Percentiles rank a stretch among this genome's conserved stretches.
phyloP scores from a whole-genome alignment of 2,888 invertebrate species.

The Ectemnius cavifrons region DNA sequence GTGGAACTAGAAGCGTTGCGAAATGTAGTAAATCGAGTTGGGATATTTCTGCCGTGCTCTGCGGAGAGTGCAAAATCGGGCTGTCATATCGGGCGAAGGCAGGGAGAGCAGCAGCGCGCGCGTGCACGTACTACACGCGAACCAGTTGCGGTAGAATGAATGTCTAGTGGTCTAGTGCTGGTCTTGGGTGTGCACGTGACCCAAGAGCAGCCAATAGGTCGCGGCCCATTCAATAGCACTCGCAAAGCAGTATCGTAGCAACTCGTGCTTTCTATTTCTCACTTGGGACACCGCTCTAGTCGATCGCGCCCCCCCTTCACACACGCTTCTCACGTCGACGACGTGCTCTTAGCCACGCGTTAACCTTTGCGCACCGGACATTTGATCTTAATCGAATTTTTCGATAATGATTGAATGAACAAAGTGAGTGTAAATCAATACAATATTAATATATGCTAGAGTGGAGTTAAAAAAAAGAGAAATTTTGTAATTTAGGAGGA shows the following conservation, averaged over 20 bases:
- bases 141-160: slow-evolving; percentile 61
- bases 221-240: slow-evolving; percentile 58
- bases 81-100: slow-evolving; percentile 36
- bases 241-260: slow-evolving; percentile 48
- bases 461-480: no score
- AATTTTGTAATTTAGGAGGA: no score
- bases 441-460: no score
- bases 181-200: slow-evolving; percentile 55
- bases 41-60: background rate
- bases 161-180: slow-evolving; percentile 40
- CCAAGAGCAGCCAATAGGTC: slow-evolving; percentile 59
- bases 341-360: no score
- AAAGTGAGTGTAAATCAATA: no score
- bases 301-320: no score
- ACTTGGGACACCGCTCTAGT: slow-evolving; percentile 16
- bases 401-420: no score
- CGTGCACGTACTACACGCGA: slow-evolving; percentile 49
- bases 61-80: slow-evolving; percentile 28
- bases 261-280: slow-evolving; percentile 15
- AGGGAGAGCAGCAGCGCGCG: slow-evolving; percentile 28
- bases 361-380: no score
- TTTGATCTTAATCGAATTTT: no score
- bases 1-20: no score
- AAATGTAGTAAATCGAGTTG: no score
- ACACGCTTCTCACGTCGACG: no score